Evolutionary conservation across 2,797 vertebrate species (phyloP).

Genomic region (Urocyon cinereoargenteus): DNA sequence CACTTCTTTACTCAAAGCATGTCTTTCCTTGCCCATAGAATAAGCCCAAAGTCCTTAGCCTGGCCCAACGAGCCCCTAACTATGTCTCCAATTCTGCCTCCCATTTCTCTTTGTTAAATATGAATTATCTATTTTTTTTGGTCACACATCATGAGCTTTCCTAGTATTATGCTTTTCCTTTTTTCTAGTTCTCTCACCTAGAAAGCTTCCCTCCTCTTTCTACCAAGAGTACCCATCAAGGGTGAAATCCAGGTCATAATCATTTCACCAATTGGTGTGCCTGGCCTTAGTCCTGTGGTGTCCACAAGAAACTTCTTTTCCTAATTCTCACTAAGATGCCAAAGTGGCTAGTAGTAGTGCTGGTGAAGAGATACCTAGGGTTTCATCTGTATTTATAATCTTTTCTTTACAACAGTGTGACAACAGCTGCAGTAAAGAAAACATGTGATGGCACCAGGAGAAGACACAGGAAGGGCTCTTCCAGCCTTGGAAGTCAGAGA

Average conservation of each 20-base stretch:
- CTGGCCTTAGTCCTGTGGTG: neutral
- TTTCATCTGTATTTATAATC: neutral
- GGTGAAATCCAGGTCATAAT: neutral
- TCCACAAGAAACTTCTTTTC: neutral
- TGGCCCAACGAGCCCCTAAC: neutral
- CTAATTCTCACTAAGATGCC: neutral
- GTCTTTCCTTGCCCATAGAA: neutral
- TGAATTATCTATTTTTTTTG: neutral
- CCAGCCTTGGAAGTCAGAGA: neutral
- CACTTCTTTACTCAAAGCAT: neutral
- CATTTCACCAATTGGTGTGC: neutral
- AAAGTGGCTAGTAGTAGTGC: neutral
- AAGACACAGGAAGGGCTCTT: neutral
- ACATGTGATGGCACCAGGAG: neutral
- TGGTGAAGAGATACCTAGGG: neutral
- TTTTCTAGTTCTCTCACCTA: neutral
- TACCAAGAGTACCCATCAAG: neutral
- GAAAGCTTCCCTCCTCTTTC: neutral
- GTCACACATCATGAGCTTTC: neutral
- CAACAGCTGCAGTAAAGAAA: neutral
- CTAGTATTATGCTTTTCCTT: neutral
- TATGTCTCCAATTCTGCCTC: neutral
- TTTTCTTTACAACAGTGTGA: neutral
- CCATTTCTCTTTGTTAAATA: conserved; percentile 11
- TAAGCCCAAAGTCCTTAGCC: neutral